Evolutionary conservation across 2,888 invertebrate genomes (phyloP).

Genomic region (Rapana venosa): DNA sequence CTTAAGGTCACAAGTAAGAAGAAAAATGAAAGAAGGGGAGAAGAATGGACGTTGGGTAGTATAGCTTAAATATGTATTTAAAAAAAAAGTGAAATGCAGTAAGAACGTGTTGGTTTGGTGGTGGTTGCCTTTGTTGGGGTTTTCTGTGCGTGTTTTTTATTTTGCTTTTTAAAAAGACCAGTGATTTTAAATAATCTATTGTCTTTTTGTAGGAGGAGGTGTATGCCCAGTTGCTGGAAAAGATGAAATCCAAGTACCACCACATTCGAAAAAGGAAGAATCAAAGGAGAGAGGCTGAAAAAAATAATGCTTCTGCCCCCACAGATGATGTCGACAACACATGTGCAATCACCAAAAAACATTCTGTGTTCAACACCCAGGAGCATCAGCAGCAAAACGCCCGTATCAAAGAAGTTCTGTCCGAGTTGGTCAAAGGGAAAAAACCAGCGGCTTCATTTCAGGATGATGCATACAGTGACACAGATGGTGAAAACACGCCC

Average conservation of each 20-base stretch:
- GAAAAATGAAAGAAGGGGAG: too few relatives aligned
- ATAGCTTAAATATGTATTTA: too few relatives aligned
- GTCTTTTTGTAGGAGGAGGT: conserved; percentile 3
- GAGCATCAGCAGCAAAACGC: conserved; percentile 24
- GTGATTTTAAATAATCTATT: neutral
- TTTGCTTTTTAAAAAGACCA: neutral
- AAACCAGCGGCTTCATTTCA: neutral
- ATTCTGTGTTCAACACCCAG: neutral
- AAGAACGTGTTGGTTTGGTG: too few relatives aligned
- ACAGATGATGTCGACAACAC: neutral
- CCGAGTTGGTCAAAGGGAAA: neutral
- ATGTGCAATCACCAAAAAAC: neutral
- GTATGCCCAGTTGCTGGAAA: neutral
- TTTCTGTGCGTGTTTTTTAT: neutral
- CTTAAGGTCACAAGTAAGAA: too few relatives aligned
- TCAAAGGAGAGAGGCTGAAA: neutral
- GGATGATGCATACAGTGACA: neutral
- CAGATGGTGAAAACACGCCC: conserved; percentile 6
- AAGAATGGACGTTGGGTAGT: too few relatives aligned
- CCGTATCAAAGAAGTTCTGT: neutral
- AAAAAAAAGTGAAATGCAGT: too few relatives aligned
- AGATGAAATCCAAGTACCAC: neutral
- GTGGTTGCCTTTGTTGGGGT: too few relatives aligned
- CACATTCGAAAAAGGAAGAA: neutral
- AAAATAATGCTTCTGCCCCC: neutral